Base-by-base conservation (phyloP, 64 coral and sea anemone genomes). In the Montipora cactus region DNA sequence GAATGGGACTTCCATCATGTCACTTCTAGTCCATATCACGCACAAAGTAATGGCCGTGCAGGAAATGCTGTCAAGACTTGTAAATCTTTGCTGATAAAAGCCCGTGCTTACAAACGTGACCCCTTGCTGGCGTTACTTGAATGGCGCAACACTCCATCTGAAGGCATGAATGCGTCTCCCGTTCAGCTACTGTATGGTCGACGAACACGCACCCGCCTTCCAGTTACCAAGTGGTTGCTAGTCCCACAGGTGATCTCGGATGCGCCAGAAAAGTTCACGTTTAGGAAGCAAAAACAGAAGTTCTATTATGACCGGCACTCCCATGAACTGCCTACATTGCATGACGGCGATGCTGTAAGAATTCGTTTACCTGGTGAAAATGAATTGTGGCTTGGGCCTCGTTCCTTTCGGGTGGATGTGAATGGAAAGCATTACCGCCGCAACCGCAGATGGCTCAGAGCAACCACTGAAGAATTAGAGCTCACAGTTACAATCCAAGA, bases 11-110 rank as follows among this genome's bases (percentile, higher is more conserved):
- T 37, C 37, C 44, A 74, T 19, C 66, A 74, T 44, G 49, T 74
- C 37, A 87, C 84, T 49, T 87, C 84, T 50, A 50, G 46, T 22
- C 84, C 25, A 47, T 52, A 52, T 73, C 71, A 87, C 22, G 46
- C 84, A 64, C 82, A 67, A 67, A 45, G 59, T 86, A 68, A 86
- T 19, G 82, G 82, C 37, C 59, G 59, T 13, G 59, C 46, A 45
- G 59, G n/a, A 47, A 64, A 70, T 68, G 71, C 62, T 9, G 83
- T 87, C 71, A 68, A 87, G 66, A 87, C 83, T 7, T 87, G n/a
- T 45, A 87, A 87, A 18, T 49, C 67, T 51, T 16, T 57, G 25
- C 19, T 72, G 58, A 72, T 50, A 37, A 87, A 87, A 73, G 83
- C 66, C 15, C n/a, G 71, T 45, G 66, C 15, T 19, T 48, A 74